Evolutionary conservation across 1,140 invertebrate genomes (phyloP), one percentile per base, ranked within the genome.

Genomic region (Drosophila tani): DNA sequence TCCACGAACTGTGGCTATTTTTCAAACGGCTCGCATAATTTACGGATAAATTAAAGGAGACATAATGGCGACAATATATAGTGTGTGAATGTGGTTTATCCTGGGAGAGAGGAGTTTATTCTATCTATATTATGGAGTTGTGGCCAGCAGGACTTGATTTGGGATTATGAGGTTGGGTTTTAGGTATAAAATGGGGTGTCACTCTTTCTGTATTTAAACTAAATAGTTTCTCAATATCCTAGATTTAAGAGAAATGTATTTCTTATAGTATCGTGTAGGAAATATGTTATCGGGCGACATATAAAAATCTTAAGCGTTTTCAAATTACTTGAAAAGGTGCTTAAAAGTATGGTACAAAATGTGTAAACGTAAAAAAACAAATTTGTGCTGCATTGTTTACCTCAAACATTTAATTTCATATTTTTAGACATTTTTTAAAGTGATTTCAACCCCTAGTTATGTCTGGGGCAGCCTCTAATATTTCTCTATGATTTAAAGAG

Each of bases 21-120:
- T 75, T 76, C 84, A 80, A 88, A 67, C 76, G 73, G 57, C 45
- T 47, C n/a, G 76, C 76, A 87, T 88, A 83, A 87, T 83, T 88
- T 88, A 71, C 67, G 65, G 53, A 27, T 71, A 64, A 67, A 75
- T 65, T 70, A 38, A 60, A 43, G 66, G 9, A 59, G 49, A 57
- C 55, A 49, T 73, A 77, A 88, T 84, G 38, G 59, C 45, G 50
- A 46, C 55, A 24, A 56, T 24, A 40, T 56, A 49, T 43, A 56
- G 56, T 66, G 51, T 60, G 57, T 56, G 24, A 68, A 51, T 38
- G 27, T 51, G 7, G 40, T 14, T n/a, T 49, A n/a, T 38, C 5
- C 5, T 4, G 11, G 15, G 11, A n/a, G 21, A 4, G 49, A 19
- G 12, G 24, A 15, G 9, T 29, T 12, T 21, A 3, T 9, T 38